Base-by-base conservation (phyloP, 2,113 vertebrate genomes). In the Cottus gobio region DNA sequence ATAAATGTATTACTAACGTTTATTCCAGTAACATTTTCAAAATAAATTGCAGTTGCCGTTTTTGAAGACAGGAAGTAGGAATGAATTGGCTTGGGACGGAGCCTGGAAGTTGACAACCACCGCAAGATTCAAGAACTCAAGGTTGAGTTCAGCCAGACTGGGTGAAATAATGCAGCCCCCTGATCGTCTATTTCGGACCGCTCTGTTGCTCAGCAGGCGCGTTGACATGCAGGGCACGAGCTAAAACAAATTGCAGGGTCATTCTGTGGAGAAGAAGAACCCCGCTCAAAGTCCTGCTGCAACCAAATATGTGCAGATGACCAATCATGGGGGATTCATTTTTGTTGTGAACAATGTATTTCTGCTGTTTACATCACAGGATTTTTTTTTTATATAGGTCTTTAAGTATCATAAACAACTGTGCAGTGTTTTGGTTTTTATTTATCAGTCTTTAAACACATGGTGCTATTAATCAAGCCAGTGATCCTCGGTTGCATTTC, bases 91-190 rank as follows among this genome's bases (percentile, higher is more conserved):
- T n/a, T 24, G 36, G 28, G 80, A 52, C 26, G 12, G 61, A 28
- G 7, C 36, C 28, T n/a, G 28, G 20, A 58, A 28, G 7, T 56
- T 6, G 28, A 30, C 10, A 50, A 62, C 28, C 34, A 36, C 6
- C 56, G 37, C 58, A 65, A 70, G 57, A 39, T 50, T 26, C 16
- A 37, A n/a, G n/a, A n/a, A n/a, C n/a, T 36, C 24, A 24, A 60
- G 39, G 64, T 65, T 18, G 18, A 2, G 74, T 36, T 85, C 69
- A 74, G 48, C 34, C 34, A 75, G 69, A 31, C 44, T 48, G 72
- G 50, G 37, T 65, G 50, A 71, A 48, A 67, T 62, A 71, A 54
- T 18, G 37, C 22, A 48, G 61, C 34, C 30, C 57, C 34, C 39
- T 20, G 26, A 36, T 18, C 48, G 39, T 58, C 54, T 62, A 58